These are phyloP conservation scores for Lateolabrax maculatus DNA, from an alignment of 2,797 vertebrate genomes.

Conservation along the genomic window DNA sequence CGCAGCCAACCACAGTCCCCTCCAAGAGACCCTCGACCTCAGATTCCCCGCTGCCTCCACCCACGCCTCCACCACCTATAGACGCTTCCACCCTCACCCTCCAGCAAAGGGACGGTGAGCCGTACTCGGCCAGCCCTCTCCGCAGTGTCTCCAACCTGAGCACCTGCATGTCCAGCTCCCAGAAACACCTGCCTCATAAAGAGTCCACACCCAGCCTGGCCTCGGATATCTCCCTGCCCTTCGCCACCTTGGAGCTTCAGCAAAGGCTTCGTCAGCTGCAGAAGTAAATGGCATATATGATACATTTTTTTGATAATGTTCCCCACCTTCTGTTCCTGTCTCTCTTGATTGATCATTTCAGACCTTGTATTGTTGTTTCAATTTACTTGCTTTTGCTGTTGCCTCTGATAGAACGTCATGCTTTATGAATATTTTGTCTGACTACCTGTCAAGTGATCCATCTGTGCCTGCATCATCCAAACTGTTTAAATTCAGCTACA, in stretches of 20 bases:
- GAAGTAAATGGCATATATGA: slow-evolving; percentile 85
- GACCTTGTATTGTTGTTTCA: not conserved
- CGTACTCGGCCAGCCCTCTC: slow-evolving; percentile 80
- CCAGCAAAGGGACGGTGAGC: slow-evolving; percentile 74
- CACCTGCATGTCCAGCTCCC: slow-evolving; percentile 84
- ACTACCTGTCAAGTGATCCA: not conserved
- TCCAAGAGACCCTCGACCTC: slow-evolving; percentile 59
- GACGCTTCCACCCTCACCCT: slow-evolving; percentile 72
- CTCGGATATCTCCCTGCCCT: slow-evolving; percentile 94
- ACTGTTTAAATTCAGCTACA: slow-evolving; percentile 11
- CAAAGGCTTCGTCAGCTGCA: slow-evolving; percentile 93
- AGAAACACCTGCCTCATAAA: slow-evolving; percentile 88
- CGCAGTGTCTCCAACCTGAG: slow-evolving; percentile 88
- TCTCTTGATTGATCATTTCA: not conserved
- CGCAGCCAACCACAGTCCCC: slow-evolving; percentile 66
- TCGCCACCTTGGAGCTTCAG: slow-evolving; percentile 93
- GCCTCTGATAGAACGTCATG: not conserved
- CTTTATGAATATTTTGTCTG: slow-evolving; percentile 29
- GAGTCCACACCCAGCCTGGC: slow-evolving; percentile 96
- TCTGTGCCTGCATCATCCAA: not conserved
- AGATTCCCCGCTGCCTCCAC: slow-evolving; percentile 63
- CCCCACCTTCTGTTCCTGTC: not conserved
- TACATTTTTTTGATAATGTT: not conserved
- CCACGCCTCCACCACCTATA: slow-evolving; percentile 62
- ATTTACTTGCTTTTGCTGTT: not conserved